Evolutionary conservation across 2,888 invertebrate genomes (phyloP), one percentile per base, ranked within the genome.

Genomic region (Spodoptera picta): DNA sequence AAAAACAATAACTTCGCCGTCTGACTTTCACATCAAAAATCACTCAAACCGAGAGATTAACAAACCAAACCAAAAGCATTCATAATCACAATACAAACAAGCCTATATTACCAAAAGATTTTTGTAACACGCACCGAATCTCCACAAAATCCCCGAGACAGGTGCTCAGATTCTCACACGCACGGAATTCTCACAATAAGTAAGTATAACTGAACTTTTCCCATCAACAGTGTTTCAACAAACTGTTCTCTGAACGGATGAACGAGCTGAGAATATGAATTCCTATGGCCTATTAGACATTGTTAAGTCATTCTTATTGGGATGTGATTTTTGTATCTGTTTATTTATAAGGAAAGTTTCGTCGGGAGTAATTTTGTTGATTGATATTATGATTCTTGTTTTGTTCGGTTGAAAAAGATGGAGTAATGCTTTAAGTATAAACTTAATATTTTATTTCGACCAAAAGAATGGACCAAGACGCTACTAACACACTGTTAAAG

Each of bases 91-190:
- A 59, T 5, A 36, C 31, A 70, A 60, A 57, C 77, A 60, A 27
- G 47, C 1, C 23, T 31, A 24, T 5, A 48, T 55, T 14, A 64
- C 12, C 31, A 43, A 60, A 72, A 76, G 36, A 76, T 36, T 57
- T 59, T 65, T 55, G 60, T 63, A 69, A 52, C 63, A 65, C 42
- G 54, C 64, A 59, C 42, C 44, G 47, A 57, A 62, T 68, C 59
- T 73, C 65, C 60, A 53, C 49, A 52, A 56, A 66, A 66, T 70
- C 56, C 60, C 63, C 60, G 24, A 54, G 51, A 45, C 84, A 85
- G 83, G 81, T 84, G 85, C 66, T 73, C 53, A 42, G 54, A 70
- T 75, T 83, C 81, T 60, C 83, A 80, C 74, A 76, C 78, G 73
- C 72, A 75, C 76, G 54, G 68, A 68, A 69, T 67, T 53, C 75